Conservation (phyloP, 2,797 vertebrate genomes). For the Peromyscus melanophrys region DNA sequence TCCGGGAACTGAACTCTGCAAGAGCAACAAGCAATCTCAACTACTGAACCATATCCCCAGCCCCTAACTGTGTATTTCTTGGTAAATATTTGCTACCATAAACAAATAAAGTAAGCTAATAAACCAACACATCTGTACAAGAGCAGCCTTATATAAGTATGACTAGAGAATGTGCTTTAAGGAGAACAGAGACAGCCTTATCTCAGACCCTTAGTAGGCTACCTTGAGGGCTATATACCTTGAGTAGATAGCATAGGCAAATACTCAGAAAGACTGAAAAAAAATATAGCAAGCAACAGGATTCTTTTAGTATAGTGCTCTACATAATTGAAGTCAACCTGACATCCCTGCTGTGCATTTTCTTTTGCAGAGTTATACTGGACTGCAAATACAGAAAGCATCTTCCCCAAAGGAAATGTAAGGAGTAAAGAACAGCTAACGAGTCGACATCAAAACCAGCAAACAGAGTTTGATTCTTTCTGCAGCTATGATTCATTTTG, state of each 20-base stretch:
- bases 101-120: not conserved
- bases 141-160: not conserved
- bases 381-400: not conserved
- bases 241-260: not conserved
- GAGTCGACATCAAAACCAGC: not conserved
- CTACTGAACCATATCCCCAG: not conserved
- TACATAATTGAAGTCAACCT: not conserved
- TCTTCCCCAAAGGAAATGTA: not conserved
- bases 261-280: not conserved
- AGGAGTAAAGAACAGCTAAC: not conserved
- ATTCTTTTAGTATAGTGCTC: not conserved
- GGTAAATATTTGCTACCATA: not conserved
- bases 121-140: not conserved
- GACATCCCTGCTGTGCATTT: not conserved
- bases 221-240: not conserved
- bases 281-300: not conserved
- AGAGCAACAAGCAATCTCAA: not conserved
- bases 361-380: not conserved
- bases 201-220: not conserved
- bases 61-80: not conserved
- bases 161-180: not conserved
- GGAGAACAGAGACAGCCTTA: not conserved
- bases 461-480: not conserved
- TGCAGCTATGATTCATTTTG: conserved; percentile 53
- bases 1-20: not conserved